Evolutionary conservation across 2,888 invertebrate genomes (phyloP), one percentile per base, ranked within the genome.

Genomic region (Nemurella pictetii): DNA sequence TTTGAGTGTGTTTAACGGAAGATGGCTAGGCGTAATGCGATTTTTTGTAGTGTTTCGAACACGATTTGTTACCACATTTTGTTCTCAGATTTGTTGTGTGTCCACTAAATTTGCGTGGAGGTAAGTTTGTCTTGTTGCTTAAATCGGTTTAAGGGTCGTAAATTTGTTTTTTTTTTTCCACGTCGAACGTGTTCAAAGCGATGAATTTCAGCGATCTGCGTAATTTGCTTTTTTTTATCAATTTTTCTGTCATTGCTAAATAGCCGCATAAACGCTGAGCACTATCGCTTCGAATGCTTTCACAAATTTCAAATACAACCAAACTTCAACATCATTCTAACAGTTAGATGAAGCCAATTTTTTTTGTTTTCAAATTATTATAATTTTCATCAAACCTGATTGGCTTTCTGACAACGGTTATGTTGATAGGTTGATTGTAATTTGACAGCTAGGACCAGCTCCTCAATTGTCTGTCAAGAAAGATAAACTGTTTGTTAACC

Each of bases 61-160:
- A 25, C 29, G 27, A 12, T 82, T 72, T 72, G 82, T 55, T 26
- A 29, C 82, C 82, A 78, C 28, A 82, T 82, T 82, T 28, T 82
- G 82, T 82, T 82, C 82, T 29, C 82, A 82, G 82, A 82, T 82
- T 82, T 82, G 82, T 82, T 81, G 80, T 82, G 72, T 82, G 36
- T 78, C 78, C 78, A 29, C 78, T 29, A 30, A 28, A 72, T 28
- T 29, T 72, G 55, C 82, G 72, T 72, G 26, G 55, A 82, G 82
- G 82, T 82, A 82, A 82, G 82, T 82, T 82, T 55, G 55, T 7
- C 75, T 27, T 29, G 72, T 15, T 82, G 29, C 25, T 27, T 72
- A 82, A 20, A 26, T 82, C 55, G 82, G 82, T 82, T 78, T 82
- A 72, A 25, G 82, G 82, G 82, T 27, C 7, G 55, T 55, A 72